Evolutionary conservation across 1,140 invertebrate genomes (phyloP).

Genomic region (Holotrichia oblita): DNA sequence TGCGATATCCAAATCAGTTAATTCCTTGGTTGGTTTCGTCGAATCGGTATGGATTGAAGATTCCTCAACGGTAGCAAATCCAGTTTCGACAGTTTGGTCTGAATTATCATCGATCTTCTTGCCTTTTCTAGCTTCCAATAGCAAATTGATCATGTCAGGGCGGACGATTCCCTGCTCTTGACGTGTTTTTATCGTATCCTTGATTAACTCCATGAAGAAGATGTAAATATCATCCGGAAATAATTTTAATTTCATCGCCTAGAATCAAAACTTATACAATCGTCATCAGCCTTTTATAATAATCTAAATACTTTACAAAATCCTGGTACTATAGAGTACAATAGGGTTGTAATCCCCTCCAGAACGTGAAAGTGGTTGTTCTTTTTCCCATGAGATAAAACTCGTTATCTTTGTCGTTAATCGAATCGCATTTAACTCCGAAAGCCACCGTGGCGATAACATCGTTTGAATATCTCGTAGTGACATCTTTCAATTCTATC

Average conservation of each 20-base stretch:
- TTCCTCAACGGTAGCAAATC: slow-evolving; percentile 6
- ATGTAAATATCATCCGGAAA: slow-evolving; percentile 47
- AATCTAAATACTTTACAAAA: slow-evolving; percentile 42
- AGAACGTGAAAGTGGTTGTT: slow-evolving; percentile 43
- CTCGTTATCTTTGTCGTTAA: slow-evolving; percentile 61
- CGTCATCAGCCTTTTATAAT: too few species aligned
- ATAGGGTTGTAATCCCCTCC: not conserved
- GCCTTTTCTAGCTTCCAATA: slow-evolving; percentile 55
- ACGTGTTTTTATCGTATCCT: slow-evolving; percentile 57
- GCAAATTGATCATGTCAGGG: slow-evolving; percentile 63
- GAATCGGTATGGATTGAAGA: not conserved
- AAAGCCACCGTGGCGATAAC: slow-evolving; percentile 63
- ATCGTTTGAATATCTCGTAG: slow-evolving; percentile 61
- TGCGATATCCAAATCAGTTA: slow-evolving; percentile 48
- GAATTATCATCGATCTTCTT: slow-evolving; percentile 1
- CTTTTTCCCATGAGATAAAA: slow-evolving; percentile 61
- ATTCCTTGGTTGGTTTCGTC: not conserved
- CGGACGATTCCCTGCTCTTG: slow-evolving; percentile 57
- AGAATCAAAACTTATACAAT: not conserved
- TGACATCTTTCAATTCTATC: slow-evolving; percentile 48
- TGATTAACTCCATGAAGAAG: slow-evolving; percentile 56
- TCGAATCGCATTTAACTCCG: slow-evolving; percentile 61
- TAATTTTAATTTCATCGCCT: slow-evolving; percentile 45
- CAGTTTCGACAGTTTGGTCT: slow-evolving; percentile 10
- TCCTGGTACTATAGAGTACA: not conserved